Percentiles rank a stretch among this genome's conserved stretches.
Evolutionary conservation across 2,888 invertebrate genomes (phyloP).

Genomic region (Hirtodrosophila duncani): DNA sequence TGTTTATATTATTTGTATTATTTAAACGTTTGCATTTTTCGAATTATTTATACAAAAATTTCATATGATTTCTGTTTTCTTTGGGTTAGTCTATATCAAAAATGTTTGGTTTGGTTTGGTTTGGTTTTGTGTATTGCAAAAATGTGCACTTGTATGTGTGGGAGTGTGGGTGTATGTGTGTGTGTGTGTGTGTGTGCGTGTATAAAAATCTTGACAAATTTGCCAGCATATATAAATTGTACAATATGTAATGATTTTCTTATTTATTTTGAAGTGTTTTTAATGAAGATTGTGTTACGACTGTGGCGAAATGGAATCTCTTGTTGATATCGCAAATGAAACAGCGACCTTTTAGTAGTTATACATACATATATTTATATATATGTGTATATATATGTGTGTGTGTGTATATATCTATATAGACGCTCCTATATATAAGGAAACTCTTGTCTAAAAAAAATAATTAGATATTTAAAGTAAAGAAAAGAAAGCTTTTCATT

Average conservation of each 20-base stretch:
- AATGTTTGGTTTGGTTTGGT: slow-evolving; percentile 19
- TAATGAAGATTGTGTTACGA: slow-evolving; percentile 33
- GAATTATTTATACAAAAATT: slow-evolving; percentile 39
- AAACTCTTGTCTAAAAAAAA: too few relatives aligned
- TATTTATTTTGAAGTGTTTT: slow-evolving; percentile 1
- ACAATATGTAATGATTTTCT: slow-evolving; percentile 30
- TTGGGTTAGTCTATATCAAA: slow-evolving; percentile 35
- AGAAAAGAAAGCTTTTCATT: too few relatives aligned
- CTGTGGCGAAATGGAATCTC: slow-evolving; percentile 72
- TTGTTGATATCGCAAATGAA: slow-evolving; percentile 77
- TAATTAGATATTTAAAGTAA: too few relatives aligned
- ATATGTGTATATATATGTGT: too few relatives aligned
- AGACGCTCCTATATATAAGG: too few relatives aligned
- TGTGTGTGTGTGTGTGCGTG: slow-evolving; percentile 25
- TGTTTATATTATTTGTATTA: slow-evolving; percentile 21
- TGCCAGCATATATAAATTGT: slow-evolving; percentile 42
- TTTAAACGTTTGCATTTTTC: slow-evolving; percentile 16
- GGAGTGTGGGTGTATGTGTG: slow-evolving; percentile 18
- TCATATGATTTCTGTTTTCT: slow-evolving; percentile 38
- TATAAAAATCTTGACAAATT: slow-evolving; percentile 45
- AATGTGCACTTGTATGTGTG: slow-evolving; percentile 49
- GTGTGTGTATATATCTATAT: too few relatives aligned
- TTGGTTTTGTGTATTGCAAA: slow-evolving; percentile 52
- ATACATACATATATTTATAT: not conserved
- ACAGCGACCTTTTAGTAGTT: slow-evolving; percentile 53